Evolutionary conservation across 2,113 vertebrate genomes (phyloP).

Genomic region (Scartelaos histophorus): DNA sequence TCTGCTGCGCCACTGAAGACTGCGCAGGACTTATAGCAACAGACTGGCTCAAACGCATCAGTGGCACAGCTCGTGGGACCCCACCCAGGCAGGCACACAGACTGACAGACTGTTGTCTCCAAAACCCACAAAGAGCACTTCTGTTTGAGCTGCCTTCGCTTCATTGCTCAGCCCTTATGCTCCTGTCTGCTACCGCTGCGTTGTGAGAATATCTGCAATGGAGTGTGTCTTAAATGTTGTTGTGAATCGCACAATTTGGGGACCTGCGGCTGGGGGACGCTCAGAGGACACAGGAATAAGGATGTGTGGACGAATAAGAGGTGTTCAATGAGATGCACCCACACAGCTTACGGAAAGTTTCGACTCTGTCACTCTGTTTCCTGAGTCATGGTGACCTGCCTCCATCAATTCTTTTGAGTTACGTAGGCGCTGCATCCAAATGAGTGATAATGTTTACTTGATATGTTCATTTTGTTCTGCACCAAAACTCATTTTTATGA

Average conservation of each 20-base stretch:
- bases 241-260: background rate
- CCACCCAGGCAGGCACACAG: constrained; percentile 29
- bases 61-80: constrained; percentile 38
- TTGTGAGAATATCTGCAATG: constrained; percentile 26
- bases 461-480: background rate
- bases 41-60: constrained; percentile 44
- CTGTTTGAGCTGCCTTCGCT: constrained; percentile 3
- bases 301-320: background rate
- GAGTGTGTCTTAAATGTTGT: constrained; percentile 34
- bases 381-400: constrained; percentile 37
- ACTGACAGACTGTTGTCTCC: constrained; percentile 41
- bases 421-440: background rate
- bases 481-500: background rate
- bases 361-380: constrained; percentile 33
- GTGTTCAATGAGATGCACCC: background rate
- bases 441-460: constrained; percentile 2
- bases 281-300: background rate
- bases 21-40: constrained; percentile 53
- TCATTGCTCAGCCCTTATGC: constrained; percentile 17
- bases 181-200: constrained; percentile 21
- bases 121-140: background rate
- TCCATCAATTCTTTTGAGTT: constrained; percentile 19
- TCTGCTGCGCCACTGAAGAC: constrained; percentile 94
- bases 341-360: constrained; percentile 30
- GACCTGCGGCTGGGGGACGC: background rate